Conservation (phyloP, 2,797 vertebrate genomes). For the Oreochromis grahami region DNA sequence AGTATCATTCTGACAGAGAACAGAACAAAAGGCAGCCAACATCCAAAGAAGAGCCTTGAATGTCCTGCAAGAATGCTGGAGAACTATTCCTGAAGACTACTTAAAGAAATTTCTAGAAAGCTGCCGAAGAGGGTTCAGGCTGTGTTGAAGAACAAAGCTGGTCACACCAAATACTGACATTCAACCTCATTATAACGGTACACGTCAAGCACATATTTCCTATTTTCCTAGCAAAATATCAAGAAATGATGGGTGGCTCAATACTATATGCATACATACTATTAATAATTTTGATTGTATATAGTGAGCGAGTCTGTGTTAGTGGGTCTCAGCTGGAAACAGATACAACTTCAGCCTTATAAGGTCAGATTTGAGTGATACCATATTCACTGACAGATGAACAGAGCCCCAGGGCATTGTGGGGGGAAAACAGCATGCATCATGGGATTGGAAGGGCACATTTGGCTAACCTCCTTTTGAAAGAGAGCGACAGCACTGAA, state of each 20-base stretch:
- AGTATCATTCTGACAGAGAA: neutral
- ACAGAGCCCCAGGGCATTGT: constrained; percentile 62
- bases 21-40: neutral
- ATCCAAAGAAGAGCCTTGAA: neutral
- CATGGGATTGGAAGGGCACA: constrained; percentile 58
- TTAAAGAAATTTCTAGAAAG: neutral
- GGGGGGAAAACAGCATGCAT: constrained; percentile 52
- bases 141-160: neutral
- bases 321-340: constrained; percentile 44
- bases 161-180: neutral
- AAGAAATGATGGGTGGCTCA: neutral
- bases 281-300: neutral
- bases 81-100: neutral
- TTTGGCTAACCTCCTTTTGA: constrained; percentile 64
- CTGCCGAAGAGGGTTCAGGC: neutral
- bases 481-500: constrained; percentile 1
- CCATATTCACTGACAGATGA: constrained; percentile 68
- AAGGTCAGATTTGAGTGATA: constrained; percentile 52
- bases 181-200: neutral
- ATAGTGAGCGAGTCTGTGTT: neutral
- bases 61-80: neutral
- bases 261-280: neutral
- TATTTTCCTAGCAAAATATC: neutral
- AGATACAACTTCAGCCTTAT: constrained; percentile 38
- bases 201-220: neutral